Evolutionary conservation across 2,797 vertebrate species (phyloP).

Genomic region (Scarus forsteni): DNA sequence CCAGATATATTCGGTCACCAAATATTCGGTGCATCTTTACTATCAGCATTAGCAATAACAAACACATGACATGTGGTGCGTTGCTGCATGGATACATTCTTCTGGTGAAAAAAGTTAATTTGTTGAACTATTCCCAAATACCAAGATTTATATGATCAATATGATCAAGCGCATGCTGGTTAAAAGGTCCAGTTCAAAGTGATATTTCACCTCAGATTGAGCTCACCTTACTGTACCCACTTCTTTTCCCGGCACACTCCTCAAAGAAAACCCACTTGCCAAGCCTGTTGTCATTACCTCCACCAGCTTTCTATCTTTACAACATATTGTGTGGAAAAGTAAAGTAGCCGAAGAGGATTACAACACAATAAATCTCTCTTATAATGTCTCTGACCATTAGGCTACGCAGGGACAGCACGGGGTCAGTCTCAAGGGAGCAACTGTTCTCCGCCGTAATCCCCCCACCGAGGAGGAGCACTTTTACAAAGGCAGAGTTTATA

Average conservation of each 20-base stretch:
- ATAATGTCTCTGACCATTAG: conserved; percentile 57
- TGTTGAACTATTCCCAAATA: no score
- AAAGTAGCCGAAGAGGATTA: conserved; percentile 77
- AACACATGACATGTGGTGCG: no score
- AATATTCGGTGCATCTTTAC: no score
- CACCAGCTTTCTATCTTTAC: conserved; percentile 45
- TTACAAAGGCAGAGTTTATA: conserved; percentile 61
- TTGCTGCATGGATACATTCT: no score
- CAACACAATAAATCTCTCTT: conserved; percentile 66
- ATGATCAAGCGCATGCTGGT: no score
- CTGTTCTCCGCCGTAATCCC: conserved; percentile 69
- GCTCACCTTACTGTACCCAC: no score
- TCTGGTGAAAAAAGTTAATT: no score
- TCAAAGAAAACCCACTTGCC: conserved; percentile 24
- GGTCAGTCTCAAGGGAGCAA: conserved; percentile 61
- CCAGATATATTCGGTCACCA: no score
- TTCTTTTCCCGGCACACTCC: not conserved
- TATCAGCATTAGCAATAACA: no score
- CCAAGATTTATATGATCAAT: no score
- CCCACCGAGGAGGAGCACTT: conserved; percentile 53
- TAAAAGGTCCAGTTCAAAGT: no score
- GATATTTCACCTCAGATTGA: no score
- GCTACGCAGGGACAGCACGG: conserved; percentile 47
- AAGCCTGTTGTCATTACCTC: conserved; percentile 32
- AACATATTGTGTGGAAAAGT: conserved; percentile 49